Conservation (phyloP, 2,797 vertebrate genomes). For the Danio tinwini region DNA sequence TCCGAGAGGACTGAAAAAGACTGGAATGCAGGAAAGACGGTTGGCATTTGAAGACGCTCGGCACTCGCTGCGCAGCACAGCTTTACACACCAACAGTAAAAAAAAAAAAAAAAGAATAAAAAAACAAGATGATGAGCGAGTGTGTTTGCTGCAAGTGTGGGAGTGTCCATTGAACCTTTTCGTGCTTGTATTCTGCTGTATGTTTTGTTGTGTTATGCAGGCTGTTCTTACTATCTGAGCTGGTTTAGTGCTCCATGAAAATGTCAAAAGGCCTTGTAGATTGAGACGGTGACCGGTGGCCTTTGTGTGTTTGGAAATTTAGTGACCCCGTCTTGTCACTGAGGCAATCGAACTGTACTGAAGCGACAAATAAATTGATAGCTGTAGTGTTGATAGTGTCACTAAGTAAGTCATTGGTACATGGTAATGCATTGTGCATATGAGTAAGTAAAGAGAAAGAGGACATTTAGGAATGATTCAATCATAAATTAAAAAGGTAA, state of each 20-base stretch:
- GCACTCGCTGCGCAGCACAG: neutral
- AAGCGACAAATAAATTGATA: conserved; percentile 7
- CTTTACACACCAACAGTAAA: conserved; percentile 25
- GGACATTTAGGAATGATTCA: neutral
- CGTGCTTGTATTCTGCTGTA: conserved; percentile 27
- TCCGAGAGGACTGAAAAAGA: conserved; percentile 47
- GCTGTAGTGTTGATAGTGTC: neutral
- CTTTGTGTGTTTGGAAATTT: conserved; percentile 6
- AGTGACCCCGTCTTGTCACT: neutral
- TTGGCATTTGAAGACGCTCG: conserved; percentile 45
- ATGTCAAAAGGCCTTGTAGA: conserved; percentile 33
- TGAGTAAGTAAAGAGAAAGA: neutral
- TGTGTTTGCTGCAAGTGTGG: conserved; percentile 46
- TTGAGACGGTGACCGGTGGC: conserved; percentile 7
- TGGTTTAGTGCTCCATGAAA: conserved; percentile 34
- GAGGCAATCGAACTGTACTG: conserved; percentile 22
- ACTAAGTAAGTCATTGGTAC: neutral
- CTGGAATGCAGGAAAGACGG: conserved; percentile 41
- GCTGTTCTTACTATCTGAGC: conserved; percentile 24
- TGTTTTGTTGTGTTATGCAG: conserved; percentile 29
- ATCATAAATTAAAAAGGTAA: neutral
- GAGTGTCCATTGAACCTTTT: conserved; percentile 52
- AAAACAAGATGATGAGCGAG: conserved; percentile 28
- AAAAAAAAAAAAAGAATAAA: neutral
- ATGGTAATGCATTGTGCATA: neutral